Base-by-base conservation (phyloP, 35 echinoderm and acorn worm genomes). In the Amphiura filiformis region DNA sequence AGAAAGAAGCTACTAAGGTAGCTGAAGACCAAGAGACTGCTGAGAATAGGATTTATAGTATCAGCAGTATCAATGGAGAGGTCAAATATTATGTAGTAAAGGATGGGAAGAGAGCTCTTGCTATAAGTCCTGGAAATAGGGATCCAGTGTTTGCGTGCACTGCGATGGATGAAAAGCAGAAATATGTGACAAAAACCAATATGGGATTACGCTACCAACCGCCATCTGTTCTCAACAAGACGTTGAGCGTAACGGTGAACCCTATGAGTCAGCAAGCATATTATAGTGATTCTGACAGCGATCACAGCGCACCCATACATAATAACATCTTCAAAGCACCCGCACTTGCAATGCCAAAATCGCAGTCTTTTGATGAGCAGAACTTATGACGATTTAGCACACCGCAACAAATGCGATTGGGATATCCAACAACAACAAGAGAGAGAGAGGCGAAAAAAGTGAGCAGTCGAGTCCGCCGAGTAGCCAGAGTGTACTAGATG, bases 131-230 rank as follows among this genome's bases (percentile, higher is more conserved):
- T 1, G 77, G 82, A 31, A 91, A 92, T 28, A 90, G 92, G 75
- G 93, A 94, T 37, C 96, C 96, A 5, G 87, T 99, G 40, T 99
- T 92, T 86, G 96, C 96, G 37, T 82, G 91, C 28, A 95, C 96
- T 0, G 86, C 93, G 23, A 86, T 99, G 38, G 93, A 92, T 82
- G 96, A 94, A 14, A 94, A 94, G 56, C 86, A 86, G 82, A 94
- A 99, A 26, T 88, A 89, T 22, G 88, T 99, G 35, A 99, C 96
- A 22, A 92, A 91, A 36, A 76, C 90, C 26, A 94, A 99, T 86
- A 37, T 84, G 18, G 90, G 87, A 36, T 39, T 94, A 32, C 87
- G 84, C 32, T 99, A 95, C 80, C 82, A 77, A 34, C 80, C 89
- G 75, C 96, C 96, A 4, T 61, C 94, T 0, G 83, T 49, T 34